Evolutionary conservation across 37 sponge, comb jelly and placozoan species (phyloP).

Genomic region (Chondrilla cf. caribensis): DNA sequence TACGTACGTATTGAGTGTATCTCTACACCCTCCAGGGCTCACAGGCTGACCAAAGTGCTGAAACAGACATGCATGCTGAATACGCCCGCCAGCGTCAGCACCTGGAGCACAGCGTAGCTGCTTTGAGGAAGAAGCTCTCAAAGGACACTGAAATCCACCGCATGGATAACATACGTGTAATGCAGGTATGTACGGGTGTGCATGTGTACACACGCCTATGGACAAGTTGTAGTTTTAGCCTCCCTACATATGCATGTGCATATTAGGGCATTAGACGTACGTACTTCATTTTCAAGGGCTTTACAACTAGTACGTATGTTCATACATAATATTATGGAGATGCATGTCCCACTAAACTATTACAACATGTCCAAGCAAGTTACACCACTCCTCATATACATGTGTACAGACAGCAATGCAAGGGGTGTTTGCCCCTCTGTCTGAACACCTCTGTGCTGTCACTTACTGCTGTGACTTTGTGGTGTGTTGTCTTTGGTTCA

Average conservation of each 20-base stretch:
- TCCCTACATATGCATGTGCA: neutral
- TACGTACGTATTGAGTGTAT: neutral
- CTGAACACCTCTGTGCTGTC: no score
- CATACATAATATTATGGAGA: no score
- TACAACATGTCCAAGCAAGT: no score
- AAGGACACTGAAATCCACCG: conserved; percentile 94
- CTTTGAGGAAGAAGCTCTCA: conserved; percentile 90
- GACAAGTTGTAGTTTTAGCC: no score
- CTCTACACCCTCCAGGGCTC: conserved; percentile 22
- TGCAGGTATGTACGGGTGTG: conserved; percentile 70
- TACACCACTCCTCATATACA: neutral
- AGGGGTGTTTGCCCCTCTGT: no score
- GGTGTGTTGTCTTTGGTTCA: conserved; percentile 6
- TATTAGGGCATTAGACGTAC: neutral
- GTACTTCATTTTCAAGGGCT: no score
- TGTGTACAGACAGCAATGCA: no score
- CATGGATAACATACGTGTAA: conserved; percentile 84
- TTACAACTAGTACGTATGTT: no score
- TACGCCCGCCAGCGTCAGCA: conserved; percentile 90
- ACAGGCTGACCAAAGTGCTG: conserved; percentile 59
- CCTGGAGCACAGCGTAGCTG: conserved; percentile 92
- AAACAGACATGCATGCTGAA: conserved; percentile 87
- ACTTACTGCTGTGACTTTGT: no score
- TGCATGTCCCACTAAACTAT: no score
- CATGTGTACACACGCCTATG: no score